These are phyloP conservation scores for Diaphora mendica DNA, from an alignment of 2,888 invertebrate species.

Conservation along the genomic window DNA sequence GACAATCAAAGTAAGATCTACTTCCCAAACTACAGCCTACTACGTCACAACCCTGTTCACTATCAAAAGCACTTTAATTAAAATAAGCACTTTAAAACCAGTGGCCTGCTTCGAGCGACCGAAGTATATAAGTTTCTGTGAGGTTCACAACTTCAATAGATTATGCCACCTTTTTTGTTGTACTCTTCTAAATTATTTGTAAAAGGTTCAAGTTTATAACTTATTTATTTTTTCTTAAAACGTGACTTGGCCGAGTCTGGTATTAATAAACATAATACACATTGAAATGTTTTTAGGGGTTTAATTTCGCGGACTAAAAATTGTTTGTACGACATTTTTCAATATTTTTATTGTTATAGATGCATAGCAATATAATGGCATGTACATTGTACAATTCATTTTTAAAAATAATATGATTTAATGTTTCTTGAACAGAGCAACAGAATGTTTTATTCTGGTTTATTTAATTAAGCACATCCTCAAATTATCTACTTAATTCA, in stretches of 20 bases:
- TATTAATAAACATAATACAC: background rate
- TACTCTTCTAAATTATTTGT: background rate
- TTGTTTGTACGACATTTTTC: background rate
- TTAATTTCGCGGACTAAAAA: background rate
- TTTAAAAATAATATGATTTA: background rate
- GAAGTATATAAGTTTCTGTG: background rate
- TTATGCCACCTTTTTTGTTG: background rate
- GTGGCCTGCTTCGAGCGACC: conserved; percentile 22
- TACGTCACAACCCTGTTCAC: conserved; percentile 38
- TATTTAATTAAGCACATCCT: background rate
- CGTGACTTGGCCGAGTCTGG: background rate
- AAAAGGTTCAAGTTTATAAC: background rate
- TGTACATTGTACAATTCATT: no score
- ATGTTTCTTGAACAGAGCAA: background rate
- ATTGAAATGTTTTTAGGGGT: background rate
- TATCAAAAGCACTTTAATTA: conserved; percentile 50
- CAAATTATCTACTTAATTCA: no score
- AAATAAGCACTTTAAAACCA: conserved; percentile 40
- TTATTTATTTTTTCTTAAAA: background rate
- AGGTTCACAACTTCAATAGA: background rate
- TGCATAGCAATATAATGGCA: no score
- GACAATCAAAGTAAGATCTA: conserved; percentile 33
- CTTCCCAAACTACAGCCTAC: conserved; percentile 28
- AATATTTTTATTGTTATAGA: background rate
- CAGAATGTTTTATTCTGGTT: background rate